Percentiles rank a stretch among this genome's conserved stretches.
Evolutionary conservation across 2,113 vertebrate species (phyloP).

Genomic region (Acrocephalus arundinaceus): DNA sequence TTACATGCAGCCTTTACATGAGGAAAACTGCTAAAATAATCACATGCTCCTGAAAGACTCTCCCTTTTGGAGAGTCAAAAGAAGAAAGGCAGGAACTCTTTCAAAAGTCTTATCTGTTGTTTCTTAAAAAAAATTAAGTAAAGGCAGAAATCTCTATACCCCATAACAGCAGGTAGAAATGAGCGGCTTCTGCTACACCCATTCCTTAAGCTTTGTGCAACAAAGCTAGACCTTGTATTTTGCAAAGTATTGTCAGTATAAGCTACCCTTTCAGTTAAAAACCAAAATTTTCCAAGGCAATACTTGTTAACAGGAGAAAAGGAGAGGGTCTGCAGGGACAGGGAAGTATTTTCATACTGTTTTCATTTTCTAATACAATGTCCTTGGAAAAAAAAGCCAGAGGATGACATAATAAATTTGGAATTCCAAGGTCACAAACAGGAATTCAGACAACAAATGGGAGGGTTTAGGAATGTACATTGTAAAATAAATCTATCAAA

Average conservation of each 20-base stretch:
- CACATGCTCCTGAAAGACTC: background rate
- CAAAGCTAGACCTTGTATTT: background rate
- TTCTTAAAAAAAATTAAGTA: background rate
- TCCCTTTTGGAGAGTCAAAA: background rate
- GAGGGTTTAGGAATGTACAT: conserved; percentile 62
- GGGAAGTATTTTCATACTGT: conserved; percentile 50
- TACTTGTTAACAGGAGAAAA: conserved; percentile 38
- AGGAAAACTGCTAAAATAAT: conserved; percentile 7
- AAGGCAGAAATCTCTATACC: background rate
- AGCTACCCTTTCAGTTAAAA: background rate
- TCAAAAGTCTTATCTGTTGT: background rate
- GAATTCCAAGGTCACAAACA: conserved; percentile 69
- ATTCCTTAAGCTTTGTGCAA: background rate
- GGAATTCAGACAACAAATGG: conserved; percentile 66
- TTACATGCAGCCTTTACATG: background rate
- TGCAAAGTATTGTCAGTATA: background rate
- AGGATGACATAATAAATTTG: conserved; percentile 59
- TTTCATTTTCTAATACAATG: conserved; percentile 69
- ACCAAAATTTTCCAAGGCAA: background rate
- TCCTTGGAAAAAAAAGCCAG: conserved; percentile 60
- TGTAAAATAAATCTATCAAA: conserved; percentile 61
- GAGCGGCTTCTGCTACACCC: background rate
- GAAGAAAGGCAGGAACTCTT: background rate
- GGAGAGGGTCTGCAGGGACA: conserved; percentile 30
- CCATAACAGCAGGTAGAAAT: background rate